These are phyloP conservation scores for Manduca sexta DNA, from an alignment of 1,140 invertebrate species.

Conservation along the genomic window DNA sequence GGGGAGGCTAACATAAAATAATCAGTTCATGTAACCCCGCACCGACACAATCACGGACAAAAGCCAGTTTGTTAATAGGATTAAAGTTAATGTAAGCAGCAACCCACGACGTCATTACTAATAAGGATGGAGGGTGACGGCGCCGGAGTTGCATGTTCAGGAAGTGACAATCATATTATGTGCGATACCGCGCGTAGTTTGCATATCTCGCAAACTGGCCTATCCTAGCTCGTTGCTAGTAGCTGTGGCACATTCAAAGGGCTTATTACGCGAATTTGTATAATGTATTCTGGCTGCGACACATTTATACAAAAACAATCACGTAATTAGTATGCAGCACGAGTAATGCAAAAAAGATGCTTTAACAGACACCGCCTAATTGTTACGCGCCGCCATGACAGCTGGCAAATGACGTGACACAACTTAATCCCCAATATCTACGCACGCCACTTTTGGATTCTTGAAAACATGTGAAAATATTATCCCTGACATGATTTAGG, in stretches of 20 bases:
- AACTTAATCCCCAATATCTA: not conserved
- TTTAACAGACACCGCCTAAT: constrained; percentile 1
- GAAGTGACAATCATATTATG: constrained; percentile 26
- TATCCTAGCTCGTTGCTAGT: no score
- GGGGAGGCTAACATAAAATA: no score
- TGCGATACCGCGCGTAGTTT: constrained; percentile 1
- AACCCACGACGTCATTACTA: constrained; percentile 17
- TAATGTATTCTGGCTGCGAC: not conserved
- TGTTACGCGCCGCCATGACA: not conserved
- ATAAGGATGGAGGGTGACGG: constrained; percentile 40
- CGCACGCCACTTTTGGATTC: constrained; percentile 12
- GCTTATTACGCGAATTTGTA: no score
- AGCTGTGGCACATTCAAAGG: no score
- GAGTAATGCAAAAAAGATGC: no score
- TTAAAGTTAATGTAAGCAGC: not conserved
- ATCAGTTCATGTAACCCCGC: no score
- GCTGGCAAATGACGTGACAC: not conserved
- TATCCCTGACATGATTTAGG: constrained; percentile 59
- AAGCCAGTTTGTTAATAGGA: not conserved
- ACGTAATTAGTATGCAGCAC: no score
- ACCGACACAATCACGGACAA: no score
- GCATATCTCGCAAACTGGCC: not conserved
- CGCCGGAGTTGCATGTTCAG: constrained; percentile 18
- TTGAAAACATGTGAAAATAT: constrained; percentile 50
- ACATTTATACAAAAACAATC: not conserved